Conservation (phyloP, 2,113 vertebrate species). For the Pseudonaja textilis region DNA sequence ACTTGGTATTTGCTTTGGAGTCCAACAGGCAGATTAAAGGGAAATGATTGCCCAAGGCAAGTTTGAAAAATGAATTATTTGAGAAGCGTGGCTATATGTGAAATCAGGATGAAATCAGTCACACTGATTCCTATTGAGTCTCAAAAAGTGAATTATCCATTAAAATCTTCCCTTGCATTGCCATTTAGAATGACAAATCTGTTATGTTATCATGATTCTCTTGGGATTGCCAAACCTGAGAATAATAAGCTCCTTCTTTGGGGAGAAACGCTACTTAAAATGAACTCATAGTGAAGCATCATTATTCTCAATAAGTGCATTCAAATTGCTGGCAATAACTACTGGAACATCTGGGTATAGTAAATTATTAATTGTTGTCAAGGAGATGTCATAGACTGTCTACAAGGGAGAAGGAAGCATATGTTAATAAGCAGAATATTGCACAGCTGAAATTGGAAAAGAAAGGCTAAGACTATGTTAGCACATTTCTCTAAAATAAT, state of each 20-base stretch:
- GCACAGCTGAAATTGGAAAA: background rate
- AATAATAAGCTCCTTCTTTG: background rate
- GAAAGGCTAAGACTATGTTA: background rate
- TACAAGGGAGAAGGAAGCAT: background rate
- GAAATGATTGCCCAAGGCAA: background rate
- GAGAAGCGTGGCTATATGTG: background rate
- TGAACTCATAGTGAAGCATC: background rate
- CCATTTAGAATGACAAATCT: background rate
- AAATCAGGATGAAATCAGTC: background rate
- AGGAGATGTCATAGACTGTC: background rate
- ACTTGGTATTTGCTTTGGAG: background rate
- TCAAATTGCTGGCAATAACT: background rate
- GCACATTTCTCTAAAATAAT: background rate
- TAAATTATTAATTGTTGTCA: background rate
- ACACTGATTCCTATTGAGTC: background rate
- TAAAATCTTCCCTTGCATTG: background rate
- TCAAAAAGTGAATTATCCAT: background rate
- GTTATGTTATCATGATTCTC: background rate
- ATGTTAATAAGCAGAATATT: background rate
- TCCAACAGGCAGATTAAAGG: background rate
- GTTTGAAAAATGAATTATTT: background rate
- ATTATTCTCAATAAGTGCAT: background rate
- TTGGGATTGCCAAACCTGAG: background rate
- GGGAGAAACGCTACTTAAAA: background rate
- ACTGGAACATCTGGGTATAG: background rate